Evolutionary conservation across 2,113 vertebrate species (phyloP), one percentile per base, ranked within the genome.

Genomic region (Gnathonemus longibarbis): DNA sequence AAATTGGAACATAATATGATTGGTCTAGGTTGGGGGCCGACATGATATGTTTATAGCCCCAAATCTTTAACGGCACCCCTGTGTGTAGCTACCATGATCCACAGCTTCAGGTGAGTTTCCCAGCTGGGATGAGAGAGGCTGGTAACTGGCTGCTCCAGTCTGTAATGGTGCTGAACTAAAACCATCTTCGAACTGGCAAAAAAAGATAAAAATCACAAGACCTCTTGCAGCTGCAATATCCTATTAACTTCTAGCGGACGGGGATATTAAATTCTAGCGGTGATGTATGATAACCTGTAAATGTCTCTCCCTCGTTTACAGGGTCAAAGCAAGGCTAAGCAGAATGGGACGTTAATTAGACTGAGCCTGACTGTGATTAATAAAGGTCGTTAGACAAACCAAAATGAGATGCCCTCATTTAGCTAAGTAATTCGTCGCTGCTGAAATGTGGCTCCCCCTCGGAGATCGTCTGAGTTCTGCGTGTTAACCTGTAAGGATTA

Each of bases 341-440:
- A 80, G 90, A 93, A 91, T 92, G 90, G 90, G 91, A 93, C 92
- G 89, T 92, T 95, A 93, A 95, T 96, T 94, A 95, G 91, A 91
- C 90, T 31, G 89, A 89, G 91, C 90, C 91, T 90, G 89, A 91
- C 90, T 90, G 93, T 94, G 95, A 96, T 96, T 94, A 93, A 95
- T 92, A 91, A 92, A 93, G 94, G 91, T 94, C 90, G 91, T 94
- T 94, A 93, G 91, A 91, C 24, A 88, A 83, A 90, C 84, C 90
- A 91, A 91, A 89, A 19, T 48, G 46, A 91, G 80, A 87, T 93
- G 91, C 91, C 88, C 92, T 92, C 91, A 93, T 94, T 94, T 94
- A 93, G 92, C 92, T 48, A 91, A 94, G 92, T 93, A 89, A 94
- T 94, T 94, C 93, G 90, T 91, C 91, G 83, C 86, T 49, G 91